These are phyloP conservation scores for Oplegnathus fasciatus DNA, from an alignment of 2,113 vertebrate genomes.

Conservation along the genomic window DNA sequence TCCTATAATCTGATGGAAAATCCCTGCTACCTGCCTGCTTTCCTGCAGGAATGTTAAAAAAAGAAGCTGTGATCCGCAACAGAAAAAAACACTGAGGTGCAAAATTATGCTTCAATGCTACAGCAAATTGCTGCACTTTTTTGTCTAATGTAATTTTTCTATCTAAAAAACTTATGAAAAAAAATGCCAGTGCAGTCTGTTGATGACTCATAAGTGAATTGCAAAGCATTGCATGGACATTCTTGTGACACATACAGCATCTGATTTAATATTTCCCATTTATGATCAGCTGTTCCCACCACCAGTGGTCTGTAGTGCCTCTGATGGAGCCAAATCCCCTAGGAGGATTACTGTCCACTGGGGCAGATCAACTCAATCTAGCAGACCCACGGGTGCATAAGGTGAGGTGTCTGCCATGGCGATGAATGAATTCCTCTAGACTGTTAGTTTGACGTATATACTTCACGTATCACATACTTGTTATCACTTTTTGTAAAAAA, in stretches of 20 bases:
- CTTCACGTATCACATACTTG: background rate
- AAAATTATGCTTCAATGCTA: background rate
- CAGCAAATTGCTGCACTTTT: background rate
- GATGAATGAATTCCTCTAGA: constrained; percentile 44
- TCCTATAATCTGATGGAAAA: constrained; percentile 40
- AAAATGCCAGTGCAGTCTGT: background rate
- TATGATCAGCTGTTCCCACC: constrained; percentile 52
- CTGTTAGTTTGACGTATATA: background rate
- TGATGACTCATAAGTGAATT: constrained; percentile 68
- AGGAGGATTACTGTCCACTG: constrained; percentile 85
- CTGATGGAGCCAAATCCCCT: constrained; percentile 85
- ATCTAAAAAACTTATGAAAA: background rate
- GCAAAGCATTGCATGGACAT: constrained; percentile 16
- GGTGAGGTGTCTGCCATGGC: constrained; percentile 57
- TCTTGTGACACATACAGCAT: constrained; percentile 41
- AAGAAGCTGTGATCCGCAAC: constrained; percentile 1
- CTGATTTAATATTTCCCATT: constrained; percentile 55
- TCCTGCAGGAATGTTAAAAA: constrained; percentile 1
- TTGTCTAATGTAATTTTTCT: background rate
- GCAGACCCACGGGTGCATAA: constrained; percentile 62
- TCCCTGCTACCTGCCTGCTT: constrained; percentile 22
- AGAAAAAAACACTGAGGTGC: background rate
- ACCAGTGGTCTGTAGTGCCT: constrained; percentile 47
- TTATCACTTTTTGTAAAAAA: background rate
- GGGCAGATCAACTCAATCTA: constrained; percentile 82